Evolutionary conservation across 2,113 vertebrate genomes (phyloP).

Genomic region (Sinocyclocheilus rhinocerous): DNA sequence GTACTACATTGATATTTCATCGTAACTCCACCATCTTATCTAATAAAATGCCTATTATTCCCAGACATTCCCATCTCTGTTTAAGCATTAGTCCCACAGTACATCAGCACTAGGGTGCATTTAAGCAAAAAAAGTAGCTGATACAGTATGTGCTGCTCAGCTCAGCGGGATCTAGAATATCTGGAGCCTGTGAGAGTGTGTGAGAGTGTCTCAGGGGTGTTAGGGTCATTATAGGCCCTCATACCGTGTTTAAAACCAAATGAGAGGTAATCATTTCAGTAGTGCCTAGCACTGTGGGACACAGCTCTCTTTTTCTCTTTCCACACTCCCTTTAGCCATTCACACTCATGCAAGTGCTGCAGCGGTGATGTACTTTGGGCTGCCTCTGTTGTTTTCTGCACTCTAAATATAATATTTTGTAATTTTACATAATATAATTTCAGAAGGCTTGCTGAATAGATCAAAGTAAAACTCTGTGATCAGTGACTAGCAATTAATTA

Average conservation of each 20-base stretch:
- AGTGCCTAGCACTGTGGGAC: background rate
- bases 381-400: background rate
- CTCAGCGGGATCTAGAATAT: background rate
- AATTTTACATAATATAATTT: background rate
- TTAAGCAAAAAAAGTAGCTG: background rate
- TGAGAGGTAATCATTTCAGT: conserved; percentile 30
- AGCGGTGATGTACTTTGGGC: background rate
- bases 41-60: background rate
- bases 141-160: too few relatives aligned
- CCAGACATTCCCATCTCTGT: background rate
- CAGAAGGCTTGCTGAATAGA: background rate
- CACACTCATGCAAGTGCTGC: background rate
- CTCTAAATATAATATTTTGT: background rate
- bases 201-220: background rate
- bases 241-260: conserved; percentile 16
- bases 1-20: background rate
- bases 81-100: background rate
- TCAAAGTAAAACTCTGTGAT: background rate
- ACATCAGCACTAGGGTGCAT: background rate
- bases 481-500: too few relatives aligned
- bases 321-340: background rate
- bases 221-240: conserved; percentile 17
- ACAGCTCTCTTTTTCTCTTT: background rate
- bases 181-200: background rate
- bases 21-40: background rate